phyloP scores from a whole-genome alignment of 2,797 vertebrate species.

The Sebastes taczanowskii region DNA sequence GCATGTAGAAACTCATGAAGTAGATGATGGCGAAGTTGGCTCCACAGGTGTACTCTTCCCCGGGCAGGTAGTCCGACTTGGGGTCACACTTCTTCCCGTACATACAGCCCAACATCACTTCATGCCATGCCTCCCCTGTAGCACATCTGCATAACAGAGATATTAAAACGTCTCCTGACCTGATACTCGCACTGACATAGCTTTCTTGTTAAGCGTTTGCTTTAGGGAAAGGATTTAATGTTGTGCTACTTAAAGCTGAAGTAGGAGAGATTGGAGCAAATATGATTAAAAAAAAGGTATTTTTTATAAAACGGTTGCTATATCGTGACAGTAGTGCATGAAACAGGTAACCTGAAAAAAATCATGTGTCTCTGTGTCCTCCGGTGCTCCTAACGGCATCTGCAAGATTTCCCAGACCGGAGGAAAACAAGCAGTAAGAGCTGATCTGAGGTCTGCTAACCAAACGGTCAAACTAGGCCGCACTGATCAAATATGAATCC shows the following conservation, averaged over 20 bases:
- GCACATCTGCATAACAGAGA: slow-evolving; percentile 81
- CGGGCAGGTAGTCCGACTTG: slow-evolving; percentile 88
- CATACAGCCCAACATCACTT: slow-evolving; percentile 91
- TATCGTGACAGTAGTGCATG: too few relatives aligned
- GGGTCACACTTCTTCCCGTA: slow-evolving; percentile 91
- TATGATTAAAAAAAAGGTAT: too few relatives aligned
- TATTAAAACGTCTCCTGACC: not conserved
- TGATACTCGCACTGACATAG: not conserved
- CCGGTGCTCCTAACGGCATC: too few relatives aligned
- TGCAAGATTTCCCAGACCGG: too few relatives aligned
- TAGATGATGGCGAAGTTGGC: slow-evolving; percentile 91
- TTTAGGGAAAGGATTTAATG: not conserved
- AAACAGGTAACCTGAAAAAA: too few relatives aligned
- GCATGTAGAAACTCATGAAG: slow-evolving; percentile 97
- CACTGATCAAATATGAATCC: too few relatives aligned
- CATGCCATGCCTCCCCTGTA: slow-evolving; percentile 93
- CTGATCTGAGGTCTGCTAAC: rapidly evolving
- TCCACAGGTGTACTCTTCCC: slow-evolving; percentile 92
- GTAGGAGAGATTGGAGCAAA: too few relatives aligned
- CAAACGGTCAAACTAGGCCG: too few relatives aligned
- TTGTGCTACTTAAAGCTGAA: not conserved
- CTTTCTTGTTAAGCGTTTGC: not conserved
- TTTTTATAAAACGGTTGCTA: too few relatives aligned
- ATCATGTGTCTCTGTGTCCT: rapidly evolving
- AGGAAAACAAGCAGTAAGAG: too few relatives aligned